A percentile compares a stretch with the other conserved stretches of the same genome.
Evolutionary conservation across 2,888 invertebrate species (phyloP).

Genomic region (Apamea sordens): DNA sequence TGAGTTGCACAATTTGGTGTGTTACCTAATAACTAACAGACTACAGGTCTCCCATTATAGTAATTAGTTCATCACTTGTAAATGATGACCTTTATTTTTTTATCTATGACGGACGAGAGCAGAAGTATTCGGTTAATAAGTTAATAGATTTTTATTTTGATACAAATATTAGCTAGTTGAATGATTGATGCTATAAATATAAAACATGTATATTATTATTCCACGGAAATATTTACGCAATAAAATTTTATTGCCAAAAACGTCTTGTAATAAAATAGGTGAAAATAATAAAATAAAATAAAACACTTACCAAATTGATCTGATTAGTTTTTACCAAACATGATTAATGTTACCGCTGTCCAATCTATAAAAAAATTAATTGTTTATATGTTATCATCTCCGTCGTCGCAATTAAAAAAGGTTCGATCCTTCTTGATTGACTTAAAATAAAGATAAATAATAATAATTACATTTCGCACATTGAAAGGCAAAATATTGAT

Average conservation of each 20-base stretch:
- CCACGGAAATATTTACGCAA: constrained; percentile 14
- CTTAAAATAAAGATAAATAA: constrained; percentile 12
- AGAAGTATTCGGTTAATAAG: no score
- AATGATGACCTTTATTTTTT: no score
- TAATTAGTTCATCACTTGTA: no score
- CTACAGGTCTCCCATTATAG: no score
- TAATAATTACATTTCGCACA: constrained; percentile 19
- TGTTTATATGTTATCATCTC: constrained; percentile 5
- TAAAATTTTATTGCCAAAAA: constrained; percentile 35
- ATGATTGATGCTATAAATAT: not conserved
- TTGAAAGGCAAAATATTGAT: not conserved
- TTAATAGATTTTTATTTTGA: not conserved
- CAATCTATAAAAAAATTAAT: constrained; percentile 17
- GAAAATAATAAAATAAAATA: constrained; percentile 25
- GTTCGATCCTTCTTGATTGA: constrained; percentile 19
- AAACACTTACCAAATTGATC: constrained; percentile 30
- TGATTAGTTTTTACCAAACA: constrained; percentile 29
- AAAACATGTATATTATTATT: constrained; percentile 3
- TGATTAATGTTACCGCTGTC: constrained; percentile 28
- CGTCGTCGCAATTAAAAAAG: constrained; percentile 24
- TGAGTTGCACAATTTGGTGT: no score
- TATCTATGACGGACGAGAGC: no score
- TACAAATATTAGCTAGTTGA: not conserved
- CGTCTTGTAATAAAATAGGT: constrained; percentile 9
- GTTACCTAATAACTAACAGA: no score